phyloP scores from a whole-genome alignment of 2,888 invertebrate genomes.

The Galerucella calmariensis region DNA sequence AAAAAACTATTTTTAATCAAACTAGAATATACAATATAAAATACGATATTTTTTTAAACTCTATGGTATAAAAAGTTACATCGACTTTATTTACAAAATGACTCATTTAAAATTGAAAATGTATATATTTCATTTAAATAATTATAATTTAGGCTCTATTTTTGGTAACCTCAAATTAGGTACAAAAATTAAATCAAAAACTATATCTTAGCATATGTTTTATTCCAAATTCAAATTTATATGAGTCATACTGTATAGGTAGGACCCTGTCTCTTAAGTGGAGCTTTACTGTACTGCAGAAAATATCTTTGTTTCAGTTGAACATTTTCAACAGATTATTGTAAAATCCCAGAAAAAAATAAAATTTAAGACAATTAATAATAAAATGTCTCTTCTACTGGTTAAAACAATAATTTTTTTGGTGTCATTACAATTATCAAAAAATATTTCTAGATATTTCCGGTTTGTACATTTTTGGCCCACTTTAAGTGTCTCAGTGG shows the following conservation, averaged over 20 bases:
- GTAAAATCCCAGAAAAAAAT: background rate
- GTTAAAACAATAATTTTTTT: background rate
- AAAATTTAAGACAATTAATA: background rate
- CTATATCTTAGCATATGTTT: too few relatives aligned
- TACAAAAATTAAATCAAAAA: too few relatives aligned
- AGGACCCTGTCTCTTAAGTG: slow-evolving; percentile 11
- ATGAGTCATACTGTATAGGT: background rate
- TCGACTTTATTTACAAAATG: slow-evolving; percentile 2
- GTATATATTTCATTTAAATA: background rate
- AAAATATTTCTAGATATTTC: slow-evolving; percentile 14
- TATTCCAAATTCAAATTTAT: background rate
- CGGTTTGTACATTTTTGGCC: slow-evolving; percentile 10
- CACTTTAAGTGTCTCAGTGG: slow-evolving; percentile 24
- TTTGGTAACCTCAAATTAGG: too few relatives aligned
- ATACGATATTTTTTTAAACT: background rate
- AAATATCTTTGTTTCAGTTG: slow-evolving; percentile 12
- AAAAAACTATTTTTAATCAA: slow-evolving; percentile 24
- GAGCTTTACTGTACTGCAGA: background rate
- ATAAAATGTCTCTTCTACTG: background rate
- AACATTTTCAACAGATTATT: background rate
- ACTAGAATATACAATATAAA: slow-evolving; percentile 6
- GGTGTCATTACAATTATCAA: slow-evolving; percentile 3
- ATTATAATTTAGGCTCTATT: too few relatives aligned
- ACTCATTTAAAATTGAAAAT: background rate
- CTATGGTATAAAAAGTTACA: slow-evolving; percentile 2